Base-by-base conservation (phyloP, 2,797 vertebrate species). In the Momotus momota region DNA sequence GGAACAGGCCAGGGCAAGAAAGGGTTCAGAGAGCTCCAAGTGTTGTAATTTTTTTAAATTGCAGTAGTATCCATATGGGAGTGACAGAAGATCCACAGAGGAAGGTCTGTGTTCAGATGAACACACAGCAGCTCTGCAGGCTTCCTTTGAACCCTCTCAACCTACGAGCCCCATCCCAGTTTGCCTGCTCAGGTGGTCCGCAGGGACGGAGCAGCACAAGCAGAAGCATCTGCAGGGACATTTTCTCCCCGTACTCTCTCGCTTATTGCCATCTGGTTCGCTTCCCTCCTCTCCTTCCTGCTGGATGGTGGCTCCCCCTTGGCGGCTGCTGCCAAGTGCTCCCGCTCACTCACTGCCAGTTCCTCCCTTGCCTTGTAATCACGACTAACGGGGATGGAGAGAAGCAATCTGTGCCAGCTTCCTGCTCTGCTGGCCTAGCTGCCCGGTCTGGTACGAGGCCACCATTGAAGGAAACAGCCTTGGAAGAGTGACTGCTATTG, bases 331-430 rank as follows among this genome's bases (percentile, higher is more conserved):
- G 46, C 82, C 70, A 67, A 60, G 52, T 0, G 0, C 27, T 55
- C 57, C 74, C 40, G 25, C 54, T n/a, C 0, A 0, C 70, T 81
- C 10, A 4, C 66, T 55, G 40, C 49, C 40, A 0, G 0, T 66
- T 84, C 13, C 4, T 65, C 33, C 10, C 45, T 55, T 38, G 38
- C 70, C 57, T 43, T 33, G 19, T 23, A 78, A 78, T 61, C 49
- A 9, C 2, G 0, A 48, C 29, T 52, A 22, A 52, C 1, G 3
- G 29, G 49, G 57, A 73, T 0, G 0, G 49, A 71, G 58, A 66
- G 27, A 35, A 83, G 35, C 46, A 31, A 20, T 22, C 12, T 3
- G 7, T 0, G 11, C 60, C 72, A 86, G 11, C 61, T 72, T 72
- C 62, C 65, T 9, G 7, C n/a, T 29, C 52, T 61, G 52, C 55